Evolutionary conservation across 2,888 invertebrate species (phyloP).

Genomic region (Apamea sordens): DNA sequence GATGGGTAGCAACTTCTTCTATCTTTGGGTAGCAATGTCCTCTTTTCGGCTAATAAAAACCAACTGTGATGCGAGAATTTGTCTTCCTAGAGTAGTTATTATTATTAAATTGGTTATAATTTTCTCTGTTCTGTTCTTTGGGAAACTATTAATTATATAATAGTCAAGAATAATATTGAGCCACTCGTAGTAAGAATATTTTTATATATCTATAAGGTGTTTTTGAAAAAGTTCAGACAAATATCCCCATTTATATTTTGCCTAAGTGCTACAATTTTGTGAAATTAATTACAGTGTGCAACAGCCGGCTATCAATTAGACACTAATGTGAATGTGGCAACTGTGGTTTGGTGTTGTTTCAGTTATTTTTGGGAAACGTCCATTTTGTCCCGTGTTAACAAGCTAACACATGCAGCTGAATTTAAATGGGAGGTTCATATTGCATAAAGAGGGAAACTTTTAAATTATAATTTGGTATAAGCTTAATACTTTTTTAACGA

Average conservation of each 20-base stretch:
- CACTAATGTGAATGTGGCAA: not conserved
- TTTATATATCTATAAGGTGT: too few species aligned
- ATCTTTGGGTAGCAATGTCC: not conserved
- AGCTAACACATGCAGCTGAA: not conserved
- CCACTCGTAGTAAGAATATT: not conserved
- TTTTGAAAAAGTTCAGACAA: not conserved
- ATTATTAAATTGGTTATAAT: not conserved
- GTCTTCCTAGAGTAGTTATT: too few species aligned
- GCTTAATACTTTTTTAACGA: not conserved
- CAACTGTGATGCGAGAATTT: not conserved
- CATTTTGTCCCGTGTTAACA: not conserved
- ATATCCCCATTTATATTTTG: not conserved
- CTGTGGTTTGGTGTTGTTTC: slow-evolving; percentile 8
- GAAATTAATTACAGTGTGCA: not conserved
- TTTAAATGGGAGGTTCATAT: not conserved
- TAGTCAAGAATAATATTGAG: too few species aligned
- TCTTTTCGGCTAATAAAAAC: not conserved
- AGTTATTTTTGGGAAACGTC: not conserved
- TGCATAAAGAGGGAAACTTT: not conserved
- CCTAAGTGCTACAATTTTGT: not conserved
- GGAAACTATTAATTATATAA: too few species aligned
- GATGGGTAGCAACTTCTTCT: not conserved
- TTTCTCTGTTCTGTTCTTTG: not conserved
- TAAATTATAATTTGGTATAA: not conserved
- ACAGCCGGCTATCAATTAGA: slow-evolving; percentile 2